Evolutionary conservation across 1,140 invertebrate species (phyloP).

Genomic region (Melitaea cinxia): DNA sequence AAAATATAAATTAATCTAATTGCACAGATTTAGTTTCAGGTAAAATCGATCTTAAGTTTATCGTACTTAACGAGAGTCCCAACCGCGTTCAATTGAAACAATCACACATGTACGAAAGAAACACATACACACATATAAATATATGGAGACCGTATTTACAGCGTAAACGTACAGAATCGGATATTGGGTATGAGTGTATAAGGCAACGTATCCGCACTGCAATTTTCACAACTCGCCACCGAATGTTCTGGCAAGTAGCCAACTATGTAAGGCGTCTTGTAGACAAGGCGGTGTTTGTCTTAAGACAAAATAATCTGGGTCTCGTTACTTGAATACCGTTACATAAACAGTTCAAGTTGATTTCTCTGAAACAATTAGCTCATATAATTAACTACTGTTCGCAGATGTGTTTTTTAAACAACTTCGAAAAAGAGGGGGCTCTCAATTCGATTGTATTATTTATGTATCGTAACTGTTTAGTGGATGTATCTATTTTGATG

Average conservation of each 20-base stretch:
- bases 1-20: too few relatives aligned
- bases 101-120: neutral
- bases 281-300: slow-evolving; percentile 1
- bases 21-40: too few relatives aligned
- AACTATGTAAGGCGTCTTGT: slow-evolving; percentile 12
- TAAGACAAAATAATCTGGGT: slow-evolving; percentile 6
- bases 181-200: slow-evolving; percentile 10
- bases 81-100: too few relatives aligned
- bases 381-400: too few relatives aligned
- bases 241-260: slow-evolving; percentile 21
- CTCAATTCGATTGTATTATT: too few relatives aligned
- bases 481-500: too few relatives aligned
- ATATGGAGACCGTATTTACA: neutral
- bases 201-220: slow-evolving; percentile 17
- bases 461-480: too few relatives aligned
- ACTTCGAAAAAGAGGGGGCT: too few relatives aligned
- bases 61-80: too few relatives aligned
- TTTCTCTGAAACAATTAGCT: too few relatives aligned
- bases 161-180: slow-evolving; percentile 9
- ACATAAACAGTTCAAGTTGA: neutral
- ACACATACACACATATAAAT: neutral
- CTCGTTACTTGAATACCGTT: neutral
- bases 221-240: slow-evolving; percentile 36
- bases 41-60: too few relatives aligned
- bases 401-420: too few relatives aligned